phyloP scores from a whole-genome alignment of 1,140 invertebrate genomes.

The Drosophila parabipectinata region DNA sequence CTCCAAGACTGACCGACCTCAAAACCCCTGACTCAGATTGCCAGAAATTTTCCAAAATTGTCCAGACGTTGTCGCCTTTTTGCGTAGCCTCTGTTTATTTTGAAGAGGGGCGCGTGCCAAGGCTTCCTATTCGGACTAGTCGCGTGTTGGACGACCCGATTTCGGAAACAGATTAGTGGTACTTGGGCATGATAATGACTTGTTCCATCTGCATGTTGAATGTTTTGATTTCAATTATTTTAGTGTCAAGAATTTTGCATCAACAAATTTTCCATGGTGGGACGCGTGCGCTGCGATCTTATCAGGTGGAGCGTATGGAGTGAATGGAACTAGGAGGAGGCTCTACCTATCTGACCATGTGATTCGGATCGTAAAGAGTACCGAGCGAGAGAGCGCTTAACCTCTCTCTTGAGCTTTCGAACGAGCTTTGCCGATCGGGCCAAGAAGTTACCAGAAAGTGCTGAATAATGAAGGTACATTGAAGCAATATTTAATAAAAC shows the following conservation, averaged over 20 bases:
- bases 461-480: neutral
- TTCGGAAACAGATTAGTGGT: conserved; percentile 35
- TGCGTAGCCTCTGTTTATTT: conserved; percentile 6
- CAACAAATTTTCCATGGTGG: conserved; percentile 34
- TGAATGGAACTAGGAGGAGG: conserved; percentile 29
- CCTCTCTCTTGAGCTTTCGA: conserved; percentile 29
- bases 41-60: conserved; percentile 55
- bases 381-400: conserved; percentile 1
- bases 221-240: conserved; percentile 31
- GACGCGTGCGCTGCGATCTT: conserved; percentile 42
- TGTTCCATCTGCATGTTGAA: conserved; percentile 8
- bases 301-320: conserved; percentile 27
- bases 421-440: conserved; percentile 28
- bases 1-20: conserved; percentile 27
- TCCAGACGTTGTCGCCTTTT: conserved; percentile 20
- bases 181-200: conserved; percentile 15
- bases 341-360: conserved; percentile 53
- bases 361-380: conserved; percentile 51
- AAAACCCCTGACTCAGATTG: conserved; percentile 53
- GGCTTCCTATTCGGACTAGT: conserved; percentile 44
- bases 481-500: neutral
- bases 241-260: conserved; percentile 18
- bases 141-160: conserved; percentile 62
- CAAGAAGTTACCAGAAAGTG: conserved; percentile 15
- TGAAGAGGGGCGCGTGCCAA: conserved; percentile 58